Evolutionary conservation across 2,113 vertebrate genomes (phyloP), one percentile per base, ranked within the genome.

Genomic region (Gambusia affinis): DNA sequence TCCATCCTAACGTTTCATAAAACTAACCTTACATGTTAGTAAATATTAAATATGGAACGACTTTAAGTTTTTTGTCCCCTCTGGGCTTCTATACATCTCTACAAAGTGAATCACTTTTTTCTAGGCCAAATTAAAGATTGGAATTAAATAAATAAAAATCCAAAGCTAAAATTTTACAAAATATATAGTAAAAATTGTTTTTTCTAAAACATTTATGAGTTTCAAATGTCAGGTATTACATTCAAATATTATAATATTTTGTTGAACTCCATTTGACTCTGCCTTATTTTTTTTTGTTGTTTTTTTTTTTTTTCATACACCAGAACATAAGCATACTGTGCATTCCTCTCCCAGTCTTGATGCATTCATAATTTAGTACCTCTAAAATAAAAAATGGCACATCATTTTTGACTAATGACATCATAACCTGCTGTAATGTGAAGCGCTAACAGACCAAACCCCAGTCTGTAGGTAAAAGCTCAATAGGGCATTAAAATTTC

Each of bases 291-390:
- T 28, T n/a, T 12, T 54, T 79, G n/a, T n/a, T n/a, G n/a, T 84
- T 47, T 27, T 30, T 30, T 30, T 3, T 30, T 30, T 67, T 74
- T 73, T 47, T 39, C 67, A 57, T 60, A 35, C 71, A 63, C 28
- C 30, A 64, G 60, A 86, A 71, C 47, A 85, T 82, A 74, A 78
- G 57, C 24, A 47, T 37, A 37, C 17, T 19, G 80, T 66, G 78
- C 78, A 77, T 84, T 85, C 60, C 73, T 69, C 61, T 78, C 82
- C 82, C 66, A 80, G 66, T 82, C 35, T 72, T 42, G 64, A 30
- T 51, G 17, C 87, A 90, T 91, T 83, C 69, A 89, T 91, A 89
- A 93, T 92, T 92, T 79, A 92, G 47, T 72, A 54, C 80, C 72
- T 74, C 71, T 39, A 66, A 78, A 86, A 90, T 86, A 87, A 92